Evolutionary conservation across 2,797 vertebrate genomes (phyloP), one percentile per base, ranked within the genome.

Genomic region (Sparus aurata): DNA sequence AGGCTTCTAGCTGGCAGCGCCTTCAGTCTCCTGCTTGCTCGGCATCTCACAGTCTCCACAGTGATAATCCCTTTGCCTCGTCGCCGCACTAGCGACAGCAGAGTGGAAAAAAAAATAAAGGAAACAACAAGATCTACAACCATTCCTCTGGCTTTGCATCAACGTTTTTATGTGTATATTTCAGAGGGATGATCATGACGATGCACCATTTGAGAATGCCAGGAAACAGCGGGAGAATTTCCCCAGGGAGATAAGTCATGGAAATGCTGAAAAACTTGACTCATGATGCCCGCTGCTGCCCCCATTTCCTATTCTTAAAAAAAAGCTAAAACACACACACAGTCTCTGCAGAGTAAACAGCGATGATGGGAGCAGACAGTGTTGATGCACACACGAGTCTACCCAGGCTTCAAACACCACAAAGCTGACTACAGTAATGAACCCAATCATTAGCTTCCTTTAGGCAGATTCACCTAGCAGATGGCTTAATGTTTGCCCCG

Each of bases 1-100:
- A 89, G 76, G 78, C 70, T 76, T 71, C 66, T 83, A 49, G 82
- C 76, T 77, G 80, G 87, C 82, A 82, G 82, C 80, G 78, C 81
- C 77, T 63, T 83, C 77, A 25, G 69, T 85, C 74, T 83, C 69
- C 86, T 76, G 80, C 74, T 76, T 77, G 71, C 75, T 80, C n/a
- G 8, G 61, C 69, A 82, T 74, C 75, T 82, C 77, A 11, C 77
- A 67, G 79, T 66, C 65, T 85, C 77, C 30, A 41, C 65, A 53
- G 73, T 23, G 69, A 87, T 77, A 88, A 87, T 85, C 76, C 71
- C 59, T 60, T 62, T 12, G 50, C 76, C 61, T 79, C 79, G n/a
- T 17, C 3, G 22, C 55, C 38, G 59, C 63, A 55, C 73, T 49
- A 12, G 7, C 13, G 69, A 73, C 16, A 49, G 50, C 5, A 18